Evolutionary conservation across 2,797 vertebrate species (phyloP).

Genomic region (Geotrypetes seraphini): DNA sequence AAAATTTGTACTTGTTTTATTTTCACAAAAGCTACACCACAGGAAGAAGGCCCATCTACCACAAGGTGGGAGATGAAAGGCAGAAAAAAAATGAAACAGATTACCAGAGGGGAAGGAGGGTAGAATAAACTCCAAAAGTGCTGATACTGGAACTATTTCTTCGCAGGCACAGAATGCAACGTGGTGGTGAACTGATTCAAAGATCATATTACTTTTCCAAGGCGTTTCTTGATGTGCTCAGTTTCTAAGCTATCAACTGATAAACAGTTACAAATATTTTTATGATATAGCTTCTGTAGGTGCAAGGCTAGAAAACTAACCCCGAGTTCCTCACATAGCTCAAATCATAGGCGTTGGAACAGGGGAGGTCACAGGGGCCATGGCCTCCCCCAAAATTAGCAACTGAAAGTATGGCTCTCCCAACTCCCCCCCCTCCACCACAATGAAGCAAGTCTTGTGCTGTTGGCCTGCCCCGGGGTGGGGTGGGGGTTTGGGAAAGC

Average conservation of each 20-base stretch:
- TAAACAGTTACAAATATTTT: background rate
- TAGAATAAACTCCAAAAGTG: too few relatives aligned
- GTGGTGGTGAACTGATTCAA: constrained; percentile 24
- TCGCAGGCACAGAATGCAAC: constrained; percentile 24
- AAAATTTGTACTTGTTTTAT: constrained; percentile 12
- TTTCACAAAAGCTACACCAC: constrained; percentile 21
- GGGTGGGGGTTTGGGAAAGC: too few relatives aligned
- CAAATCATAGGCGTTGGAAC: too few relatives aligned
- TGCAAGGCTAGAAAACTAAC: too few relatives aligned
- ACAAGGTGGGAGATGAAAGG: constrained; percentile 19
- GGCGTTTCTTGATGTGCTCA: constrained; percentile 10
- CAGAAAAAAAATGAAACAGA: constrained; percentile 33
- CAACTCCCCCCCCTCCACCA: too few relatives aligned
- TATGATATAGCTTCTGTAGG: too few relatives aligned
- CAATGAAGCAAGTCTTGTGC: too few relatives aligned
- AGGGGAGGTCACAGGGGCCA: too few relatives aligned
- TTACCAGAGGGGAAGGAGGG: constrained; percentile 12
- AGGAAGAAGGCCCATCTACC: constrained; percentile 17
- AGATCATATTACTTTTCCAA: constrained; percentile 17
- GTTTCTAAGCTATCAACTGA: background rate
- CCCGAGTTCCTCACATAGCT: too few relatives aligned
- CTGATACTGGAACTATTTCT: constrained; percentile 19
- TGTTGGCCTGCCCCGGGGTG: too few relatives aligned
- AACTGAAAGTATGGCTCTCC: too few relatives aligned
- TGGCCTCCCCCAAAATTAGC: too few relatives aligned